Evolutionary conservation across 2,888 invertebrate genomes (phyloP).

Genomic region (Electrophaes corylata): DNA sequence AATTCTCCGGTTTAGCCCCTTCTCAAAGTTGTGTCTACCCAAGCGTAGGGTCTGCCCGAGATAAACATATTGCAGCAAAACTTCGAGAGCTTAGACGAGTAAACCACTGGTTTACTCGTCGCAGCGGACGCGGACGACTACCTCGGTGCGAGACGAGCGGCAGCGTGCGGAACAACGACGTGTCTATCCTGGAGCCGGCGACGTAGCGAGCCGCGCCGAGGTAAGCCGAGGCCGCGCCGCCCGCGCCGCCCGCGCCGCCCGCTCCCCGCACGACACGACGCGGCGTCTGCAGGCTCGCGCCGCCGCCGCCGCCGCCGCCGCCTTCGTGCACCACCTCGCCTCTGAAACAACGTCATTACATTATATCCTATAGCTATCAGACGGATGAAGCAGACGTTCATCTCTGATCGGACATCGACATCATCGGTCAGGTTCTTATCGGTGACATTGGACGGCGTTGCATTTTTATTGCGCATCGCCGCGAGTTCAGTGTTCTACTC

Average conservation of each 20-base stretch:
- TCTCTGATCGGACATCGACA: too few species aligned
- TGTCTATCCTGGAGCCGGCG: conserved; percentile 85
- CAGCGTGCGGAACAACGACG: conserved; percentile 73
- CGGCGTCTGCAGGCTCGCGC: conserved; percentile 29
- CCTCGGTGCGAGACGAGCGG: conserved; percentile 67
- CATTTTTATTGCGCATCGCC: too few species aligned
- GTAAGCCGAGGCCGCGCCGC: conserved; percentile 85
- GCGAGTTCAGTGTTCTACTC: too few species aligned
- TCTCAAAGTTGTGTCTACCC: too few species aligned
- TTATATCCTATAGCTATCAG: not conserved
- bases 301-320: conserved; percentile 39
- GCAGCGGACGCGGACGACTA: too few species aligned
- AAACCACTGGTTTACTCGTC: not conserved
- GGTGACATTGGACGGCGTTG: too few species aligned
- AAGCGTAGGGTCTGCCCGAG: too few species aligned
- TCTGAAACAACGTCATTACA: conserved; percentile 2
- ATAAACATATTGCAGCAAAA: not conserved
- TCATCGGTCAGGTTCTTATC: too few species aligned
- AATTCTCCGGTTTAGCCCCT: too few species aligned
- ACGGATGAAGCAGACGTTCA: too few species aligned
- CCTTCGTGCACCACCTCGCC: conserved; percentile 43
- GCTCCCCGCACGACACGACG: conserved; percentile 17
- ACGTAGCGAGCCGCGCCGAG: conserved; percentile 91
- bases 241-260: conserved; percentile 24
- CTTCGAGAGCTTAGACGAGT: not conserved